These are phyloP conservation scores for Drosophila sechellia DNA, from an alignment of 1,140 invertebrate species.

Conservation along the genomic window DNA sequence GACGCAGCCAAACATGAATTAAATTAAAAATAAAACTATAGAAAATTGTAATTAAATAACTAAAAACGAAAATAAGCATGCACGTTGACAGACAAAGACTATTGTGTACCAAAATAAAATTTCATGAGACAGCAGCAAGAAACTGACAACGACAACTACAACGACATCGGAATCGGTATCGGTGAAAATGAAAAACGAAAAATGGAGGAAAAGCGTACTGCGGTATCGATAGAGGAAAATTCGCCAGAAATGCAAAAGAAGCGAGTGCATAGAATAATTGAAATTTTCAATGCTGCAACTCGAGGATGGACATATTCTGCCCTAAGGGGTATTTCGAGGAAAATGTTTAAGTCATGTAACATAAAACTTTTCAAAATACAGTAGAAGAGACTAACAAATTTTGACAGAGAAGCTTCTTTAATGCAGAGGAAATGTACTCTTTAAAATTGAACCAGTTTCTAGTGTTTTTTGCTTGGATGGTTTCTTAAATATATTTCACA, in stretches of 20 bases:
- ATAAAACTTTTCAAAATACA: neutral
- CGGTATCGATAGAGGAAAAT: slow-evolving; percentile 30
- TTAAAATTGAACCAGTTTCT: too few relatives aligned
- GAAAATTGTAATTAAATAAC: slow-evolving; percentile 76
- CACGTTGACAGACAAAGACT: slow-evolving; percentile 43
- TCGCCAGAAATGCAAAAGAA: slow-evolving; percentile 36
- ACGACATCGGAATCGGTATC: slow-evolving; percentile 13
- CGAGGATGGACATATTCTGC: slow-evolving; percentile 5
- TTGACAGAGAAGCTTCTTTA: neutral
- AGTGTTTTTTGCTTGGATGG: too few relatives aligned
- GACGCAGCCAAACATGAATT: slow-evolving; percentile 57
- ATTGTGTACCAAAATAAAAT: slow-evolving; percentile 73
- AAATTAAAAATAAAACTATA: slow-evolving; percentile 76
- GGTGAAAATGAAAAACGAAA: slow-evolving; percentile 9
- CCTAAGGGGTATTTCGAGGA: neutral
- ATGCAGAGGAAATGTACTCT: too few relatives aligned
- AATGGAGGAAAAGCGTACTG: slow-evolving; percentile 18
- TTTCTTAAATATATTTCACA: too few relatives aligned
- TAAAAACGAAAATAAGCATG: slow-evolving; percentile 63
- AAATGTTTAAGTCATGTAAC: slow-evolving; percentile 8
- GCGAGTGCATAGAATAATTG: slow-evolving; percentile 47
- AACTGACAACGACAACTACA: slow-evolving; percentile 26
- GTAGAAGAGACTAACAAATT: neutral
- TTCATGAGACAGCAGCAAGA: slow-evolving; percentile 33
- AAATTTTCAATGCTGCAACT: slow-evolving; percentile 57